phyloP scores from a whole-genome alignment of 2,888 invertebrate genomes.

The Diabrotica balteata region DNA sequence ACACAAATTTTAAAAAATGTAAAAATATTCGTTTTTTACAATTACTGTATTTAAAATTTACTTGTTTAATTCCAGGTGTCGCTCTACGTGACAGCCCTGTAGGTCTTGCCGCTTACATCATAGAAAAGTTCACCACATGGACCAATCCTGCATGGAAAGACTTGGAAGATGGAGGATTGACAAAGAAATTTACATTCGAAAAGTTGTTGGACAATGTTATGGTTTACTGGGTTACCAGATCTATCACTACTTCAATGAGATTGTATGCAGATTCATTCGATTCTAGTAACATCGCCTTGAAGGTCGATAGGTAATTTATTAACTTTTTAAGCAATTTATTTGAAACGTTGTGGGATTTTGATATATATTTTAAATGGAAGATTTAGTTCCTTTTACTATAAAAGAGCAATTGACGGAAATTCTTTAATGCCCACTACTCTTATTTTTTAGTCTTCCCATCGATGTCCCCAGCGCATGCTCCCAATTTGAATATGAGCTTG shows the following conservation, averaged over 20 bases:
- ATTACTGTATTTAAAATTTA: not conserved
- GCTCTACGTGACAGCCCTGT: constrained; percentile 79
- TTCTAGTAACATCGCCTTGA: not conserved
- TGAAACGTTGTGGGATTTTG: no score
- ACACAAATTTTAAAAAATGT: not conserved
- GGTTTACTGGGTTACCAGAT: constrained; percentile 81
- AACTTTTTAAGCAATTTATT: no score
- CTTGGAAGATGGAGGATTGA: constrained; percentile 71
- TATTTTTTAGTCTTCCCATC: constrained; percentile 67
- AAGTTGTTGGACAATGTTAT: constrained; percentile 80
- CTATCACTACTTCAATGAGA: constrained; percentile 77
- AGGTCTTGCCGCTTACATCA: constrained; percentile 86
- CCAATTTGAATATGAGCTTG: constrained; percentile 74
- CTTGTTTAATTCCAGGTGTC: constrained; percentile 62
- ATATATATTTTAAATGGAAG: no score
- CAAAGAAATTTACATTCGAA: constrained; percentile 72
- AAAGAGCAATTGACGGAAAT: not conserved
- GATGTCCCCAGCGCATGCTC: constrained; percentile 78
- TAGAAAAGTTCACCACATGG: constrained; percentile 88
- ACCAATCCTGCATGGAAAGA: constrained; percentile 65
- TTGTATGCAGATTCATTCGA: constrained; percentile 73
- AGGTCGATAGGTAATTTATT: constrained; percentile 14
- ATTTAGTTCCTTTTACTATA: no score
- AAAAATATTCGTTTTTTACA: not conserved
- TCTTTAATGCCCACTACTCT: constrained; percentile 10